A percentile compares a stretch with the other conserved stretches of the same genome.
Conservation (phyloP, 2,113 vertebrate genomes). For the Crotalus horridus region DNA sequence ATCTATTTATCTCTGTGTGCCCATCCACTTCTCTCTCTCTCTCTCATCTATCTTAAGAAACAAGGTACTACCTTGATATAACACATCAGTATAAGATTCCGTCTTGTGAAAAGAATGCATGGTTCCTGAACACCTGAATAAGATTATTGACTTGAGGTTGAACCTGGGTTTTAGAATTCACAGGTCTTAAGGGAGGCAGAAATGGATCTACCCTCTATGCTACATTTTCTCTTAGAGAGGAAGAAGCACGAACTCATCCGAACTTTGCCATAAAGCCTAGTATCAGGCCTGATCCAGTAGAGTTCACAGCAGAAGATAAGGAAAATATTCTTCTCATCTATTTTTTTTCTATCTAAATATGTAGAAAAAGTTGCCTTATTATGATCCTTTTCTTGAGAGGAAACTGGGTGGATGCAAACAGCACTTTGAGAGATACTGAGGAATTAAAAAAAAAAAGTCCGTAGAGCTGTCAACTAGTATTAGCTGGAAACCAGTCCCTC, state of each 20-base stretch:
- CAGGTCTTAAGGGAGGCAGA: neutral
- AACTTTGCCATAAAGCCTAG: neutral
- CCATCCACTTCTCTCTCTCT: no score
- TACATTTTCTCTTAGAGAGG: neutral
- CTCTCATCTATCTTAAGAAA: neutral
- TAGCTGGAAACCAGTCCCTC: conserved; percentile 33
- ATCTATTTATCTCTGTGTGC: no score
- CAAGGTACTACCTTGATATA: neutral
- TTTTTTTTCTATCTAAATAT: neutral
- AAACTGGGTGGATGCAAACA: neutral
- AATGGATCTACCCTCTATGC: neutral
- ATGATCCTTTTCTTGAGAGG: neutral
- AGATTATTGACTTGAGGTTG: neutral
- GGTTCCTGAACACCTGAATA: neutral
- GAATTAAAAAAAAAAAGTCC: conserved; percentile 1
- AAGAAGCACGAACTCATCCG: neutral
- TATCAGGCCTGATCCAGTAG: neutral
- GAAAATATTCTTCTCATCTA: neutral
- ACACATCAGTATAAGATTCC: neutral
- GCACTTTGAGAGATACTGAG: neutral
- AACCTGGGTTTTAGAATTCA: neutral
- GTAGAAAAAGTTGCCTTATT: neutral
- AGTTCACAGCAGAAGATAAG: neutral
- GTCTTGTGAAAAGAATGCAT: neutral
- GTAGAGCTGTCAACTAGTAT: conserved; percentile 5